Conservation (phyloP, 2,113 vertebrate genomes). For the Otis tarda region DNA sequence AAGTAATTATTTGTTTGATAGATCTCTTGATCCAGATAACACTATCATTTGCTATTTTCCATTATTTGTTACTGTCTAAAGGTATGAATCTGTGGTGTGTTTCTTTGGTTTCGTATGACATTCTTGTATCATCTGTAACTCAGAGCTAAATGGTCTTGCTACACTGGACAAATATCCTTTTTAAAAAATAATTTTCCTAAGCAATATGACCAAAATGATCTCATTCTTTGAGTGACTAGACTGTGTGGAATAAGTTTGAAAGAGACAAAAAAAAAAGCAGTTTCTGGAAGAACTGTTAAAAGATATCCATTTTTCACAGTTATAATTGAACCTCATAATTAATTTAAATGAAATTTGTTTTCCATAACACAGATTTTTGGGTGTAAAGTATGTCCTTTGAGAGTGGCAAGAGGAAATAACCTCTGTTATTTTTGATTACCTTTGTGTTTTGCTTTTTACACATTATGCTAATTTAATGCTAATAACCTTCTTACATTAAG, state of each 20-base stretch:
- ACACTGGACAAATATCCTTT: neutral
- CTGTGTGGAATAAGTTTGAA: neutral
- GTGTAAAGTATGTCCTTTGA: slow-evolving; percentile 43
- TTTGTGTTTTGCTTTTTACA: slow-evolving; percentile 63
- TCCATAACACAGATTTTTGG: slow-evolving; percentile 33
- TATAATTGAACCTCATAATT: slow-evolving; percentile 49
- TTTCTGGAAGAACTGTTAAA: slow-evolving; percentile 17
- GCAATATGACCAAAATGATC: neutral
- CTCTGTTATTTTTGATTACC: slow-evolving; percentile 71
- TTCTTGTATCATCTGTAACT: neutral
- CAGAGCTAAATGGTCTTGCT: neutral
- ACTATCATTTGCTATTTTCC: neutral
- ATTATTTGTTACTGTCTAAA: neutral
- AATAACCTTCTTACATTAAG: slow-evolving; percentile 61
- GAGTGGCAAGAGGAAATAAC: slow-evolving; percentile 47
- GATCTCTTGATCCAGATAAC: neutral
- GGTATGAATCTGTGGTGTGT: neutral
- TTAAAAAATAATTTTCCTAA: neutral
- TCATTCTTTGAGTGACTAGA: neutral
- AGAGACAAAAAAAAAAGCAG: slow-evolving; percentile 22
- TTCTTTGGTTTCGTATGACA: neutral
- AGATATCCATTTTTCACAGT: neutral
- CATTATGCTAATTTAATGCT: slow-evolving; percentile 69
- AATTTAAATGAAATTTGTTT: slow-evolving; percentile 60
- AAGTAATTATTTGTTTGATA: neutral